phyloP scores from a whole-genome alignment of 2,113 vertebrate species.

The Bucco capensis region DNA sequence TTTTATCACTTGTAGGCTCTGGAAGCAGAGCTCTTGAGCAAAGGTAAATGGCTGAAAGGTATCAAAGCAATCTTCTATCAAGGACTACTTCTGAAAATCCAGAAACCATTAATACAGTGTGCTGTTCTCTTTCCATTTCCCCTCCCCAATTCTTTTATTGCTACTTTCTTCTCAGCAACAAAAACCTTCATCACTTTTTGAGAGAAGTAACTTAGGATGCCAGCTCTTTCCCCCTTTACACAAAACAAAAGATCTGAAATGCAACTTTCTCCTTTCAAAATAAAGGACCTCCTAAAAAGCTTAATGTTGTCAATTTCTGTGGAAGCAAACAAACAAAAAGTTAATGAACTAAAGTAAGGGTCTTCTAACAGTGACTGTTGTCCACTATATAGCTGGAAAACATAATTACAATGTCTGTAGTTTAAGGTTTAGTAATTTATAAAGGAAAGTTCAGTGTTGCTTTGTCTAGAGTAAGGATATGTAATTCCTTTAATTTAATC shows the following conservation, averaged over 20 bases:
- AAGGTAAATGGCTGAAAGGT: not conserved
- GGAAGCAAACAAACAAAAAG: not conserved
- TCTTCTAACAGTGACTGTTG: not conserved
- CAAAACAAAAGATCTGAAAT: not conserved
- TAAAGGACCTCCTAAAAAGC: not conserved
- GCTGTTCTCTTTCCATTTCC: not conserved
- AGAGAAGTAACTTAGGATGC: not conserved
- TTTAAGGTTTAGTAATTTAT: not conserved
- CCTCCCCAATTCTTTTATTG: not conserved
- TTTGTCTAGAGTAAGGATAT: not conserved
- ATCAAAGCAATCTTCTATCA: not conserved
- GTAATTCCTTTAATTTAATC: not conserved
- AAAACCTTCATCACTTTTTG: not conserved
- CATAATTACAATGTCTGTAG: not conserved
- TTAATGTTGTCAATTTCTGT: not conserved
- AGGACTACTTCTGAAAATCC: not conserved
- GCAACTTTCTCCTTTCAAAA: not conserved
- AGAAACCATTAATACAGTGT: not conserved
- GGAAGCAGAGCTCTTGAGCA: not conserved
- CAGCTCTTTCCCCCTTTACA: not conserved
- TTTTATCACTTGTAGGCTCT: not conserved
- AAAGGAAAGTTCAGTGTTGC: not conserved
- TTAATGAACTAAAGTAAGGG: not conserved
- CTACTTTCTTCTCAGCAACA: not conserved
- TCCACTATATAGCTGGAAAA: not conserved